A percentile compares a stretch with the other conserved stretches of the same genome.
phyloP scores from a whole-genome alignment of 2,888 invertebrate genomes.

The Drosophila recens region DNA sequence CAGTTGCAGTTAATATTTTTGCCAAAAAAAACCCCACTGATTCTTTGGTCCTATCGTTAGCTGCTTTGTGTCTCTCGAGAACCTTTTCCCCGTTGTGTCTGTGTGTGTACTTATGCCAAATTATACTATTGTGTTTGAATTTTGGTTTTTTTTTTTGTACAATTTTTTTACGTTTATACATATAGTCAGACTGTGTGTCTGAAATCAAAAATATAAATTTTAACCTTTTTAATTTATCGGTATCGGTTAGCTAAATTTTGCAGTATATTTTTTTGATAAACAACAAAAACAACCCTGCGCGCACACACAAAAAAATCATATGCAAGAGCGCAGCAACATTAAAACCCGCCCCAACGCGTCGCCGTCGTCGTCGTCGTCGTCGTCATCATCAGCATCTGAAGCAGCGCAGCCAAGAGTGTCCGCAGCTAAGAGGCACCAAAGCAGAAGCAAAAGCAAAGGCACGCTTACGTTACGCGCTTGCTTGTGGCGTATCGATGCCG shows the following conservation, averaged over 20 bases:
- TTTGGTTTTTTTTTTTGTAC: constrained; percentile 5
- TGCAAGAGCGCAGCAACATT: constrained; percentile 63
- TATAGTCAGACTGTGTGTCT: constrained; percentile 24
- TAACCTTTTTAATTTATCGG: constrained; percentile 47
- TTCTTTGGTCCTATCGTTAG: constrained; percentile 4
- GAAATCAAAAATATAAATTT: constrained; percentile 41
- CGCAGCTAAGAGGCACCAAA: constrained; percentile 26
- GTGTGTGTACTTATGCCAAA: constrained; percentile 32
- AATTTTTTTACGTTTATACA: constrained; percentile 13
- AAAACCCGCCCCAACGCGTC: constrained; percentile 64
- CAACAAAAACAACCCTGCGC: constrained; percentile 60
- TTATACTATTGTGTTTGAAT: constrained; percentile 10
- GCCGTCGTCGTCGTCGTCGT: constrained; percentile 45
- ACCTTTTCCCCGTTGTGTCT: constrained; percentile 26
- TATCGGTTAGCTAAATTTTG: constrained; percentile 54
- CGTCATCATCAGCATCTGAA: constrained; percentile 41
- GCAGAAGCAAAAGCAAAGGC: constrained; percentile 46
- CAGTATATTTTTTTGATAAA: constrained; percentile 56
- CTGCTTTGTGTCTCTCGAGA: constrained; percentile 12
- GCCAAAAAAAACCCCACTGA: constrained; percentile 4
- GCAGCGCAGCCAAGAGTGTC: constrained; percentile 36
- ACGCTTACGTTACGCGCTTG: constrained; percentile 61
- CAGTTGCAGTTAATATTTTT: constrained; percentile 16
- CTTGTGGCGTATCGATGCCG: constrained; percentile 48
- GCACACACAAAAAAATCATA: constrained; percentile 45